Evolutionary conservation across 2,888 invertebrate genomes (phyloP).

Genomic region (Pollenia amentaria): DNA sequence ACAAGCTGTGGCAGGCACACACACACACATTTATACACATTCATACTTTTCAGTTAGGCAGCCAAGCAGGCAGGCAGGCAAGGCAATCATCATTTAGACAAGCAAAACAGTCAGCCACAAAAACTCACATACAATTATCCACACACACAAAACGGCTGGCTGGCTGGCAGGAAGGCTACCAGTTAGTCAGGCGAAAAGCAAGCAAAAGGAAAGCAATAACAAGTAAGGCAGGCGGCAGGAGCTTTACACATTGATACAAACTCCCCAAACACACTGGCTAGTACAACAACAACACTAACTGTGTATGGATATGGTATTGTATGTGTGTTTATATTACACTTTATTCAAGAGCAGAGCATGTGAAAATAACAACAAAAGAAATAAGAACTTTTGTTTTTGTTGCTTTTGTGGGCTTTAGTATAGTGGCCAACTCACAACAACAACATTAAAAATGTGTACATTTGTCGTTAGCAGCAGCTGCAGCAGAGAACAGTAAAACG

Average conservation of each 20-base stretch:
- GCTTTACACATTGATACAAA: slow-evolving; percentile 47
- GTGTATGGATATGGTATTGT: neutral
- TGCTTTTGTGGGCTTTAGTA: slow-evolving; percentile 57
- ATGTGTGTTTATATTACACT: slow-evolving; percentile 41
- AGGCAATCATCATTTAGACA: slow-evolving; percentile 50
- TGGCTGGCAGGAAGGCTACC: slow-evolving; percentile 31
- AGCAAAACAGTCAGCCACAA: slow-evolving; percentile 57
- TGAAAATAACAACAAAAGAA: slow-evolving; percentile 67
- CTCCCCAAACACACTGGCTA: slow-evolving; percentile 64
- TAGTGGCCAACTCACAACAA: slow-evolving; percentile 65
- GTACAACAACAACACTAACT: slow-evolving; percentile 28
- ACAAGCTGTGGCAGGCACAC: slow-evolving; percentile 71
- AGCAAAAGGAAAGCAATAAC: slow-evolving; percentile 36
- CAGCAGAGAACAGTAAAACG: slow-evolving; percentile 66
- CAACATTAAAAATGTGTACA: slow-evolving; percentile 52
- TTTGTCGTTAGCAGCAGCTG: slow-evolving; percentile 56
- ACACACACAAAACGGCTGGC: slow-evolving; percentile 51
- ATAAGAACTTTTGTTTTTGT: slow-evolving; percentile 55
- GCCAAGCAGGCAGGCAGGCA: slow-evolving; percentile 56
- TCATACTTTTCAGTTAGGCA: slow-evolving; percentile 50
- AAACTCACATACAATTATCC: slow-evolving; percentile 36
- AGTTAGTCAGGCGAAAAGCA: slow-evolving; percentile 49
- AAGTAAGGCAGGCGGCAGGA: slow-evolving; percentile 44
- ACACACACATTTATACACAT: slow-evolving; percentile 36
- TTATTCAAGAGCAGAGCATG: slow-evolving; percentile 70